Evolutionary conservation across 2,888 invertebrate species (phyloP).

Genomic region (Archaeoteleia sp.): DNA sequence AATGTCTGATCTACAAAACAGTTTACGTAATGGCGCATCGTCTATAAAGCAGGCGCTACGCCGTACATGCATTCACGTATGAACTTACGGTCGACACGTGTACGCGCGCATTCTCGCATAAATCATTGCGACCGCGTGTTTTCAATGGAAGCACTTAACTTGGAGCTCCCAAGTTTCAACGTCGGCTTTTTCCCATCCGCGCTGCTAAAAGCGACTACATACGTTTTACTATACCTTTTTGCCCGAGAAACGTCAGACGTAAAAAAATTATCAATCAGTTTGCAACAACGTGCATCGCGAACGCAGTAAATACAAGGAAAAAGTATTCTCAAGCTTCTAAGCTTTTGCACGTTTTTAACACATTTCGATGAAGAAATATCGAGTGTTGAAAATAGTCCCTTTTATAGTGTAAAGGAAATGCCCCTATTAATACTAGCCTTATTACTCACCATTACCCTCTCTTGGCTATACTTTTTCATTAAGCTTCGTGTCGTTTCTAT

Average conservation of each 20-base stretch:
- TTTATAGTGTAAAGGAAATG: neutral
- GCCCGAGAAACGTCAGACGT: conserved; percentile 28
- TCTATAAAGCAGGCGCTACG: conserved; percentile 35
- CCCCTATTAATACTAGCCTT: too few species aligned
- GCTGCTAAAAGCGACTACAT: conserved; percentile 54
- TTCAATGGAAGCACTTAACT: conserved; percentile 60
- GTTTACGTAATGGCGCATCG: conserved; percentile 41
- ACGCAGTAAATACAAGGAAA: conserved; percentile 4
- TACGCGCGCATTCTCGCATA: conserved; percentile 47
- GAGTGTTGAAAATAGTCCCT: too few species aligned
- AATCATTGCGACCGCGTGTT: conserved; percentile 54
- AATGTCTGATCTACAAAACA: conserved; percentile 32
- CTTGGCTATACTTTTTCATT: too few species aligned
- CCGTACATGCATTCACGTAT: conserved; percentile 42
- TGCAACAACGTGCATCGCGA: conserved; percentile 34
- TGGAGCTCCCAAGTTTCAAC: conserved; percentile 49
- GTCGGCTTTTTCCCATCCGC: conserved; percentile 43
- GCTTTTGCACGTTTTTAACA: too few species aligned
- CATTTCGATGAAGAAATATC: neutral
- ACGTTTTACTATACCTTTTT: conserved; percentile 48
- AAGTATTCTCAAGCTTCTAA: neutral
- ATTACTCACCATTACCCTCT: too few species aligned
- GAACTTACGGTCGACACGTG: conserved; percentile 46
- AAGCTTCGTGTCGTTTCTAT: too few species aligned
- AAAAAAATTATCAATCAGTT: conserved; percentile 47